Evolutionary conservation across 1,140 invertebrate species (phyloP), one percentile per base, ranked within the genome.

Genomic region (Ceratina japonica): DNA sequence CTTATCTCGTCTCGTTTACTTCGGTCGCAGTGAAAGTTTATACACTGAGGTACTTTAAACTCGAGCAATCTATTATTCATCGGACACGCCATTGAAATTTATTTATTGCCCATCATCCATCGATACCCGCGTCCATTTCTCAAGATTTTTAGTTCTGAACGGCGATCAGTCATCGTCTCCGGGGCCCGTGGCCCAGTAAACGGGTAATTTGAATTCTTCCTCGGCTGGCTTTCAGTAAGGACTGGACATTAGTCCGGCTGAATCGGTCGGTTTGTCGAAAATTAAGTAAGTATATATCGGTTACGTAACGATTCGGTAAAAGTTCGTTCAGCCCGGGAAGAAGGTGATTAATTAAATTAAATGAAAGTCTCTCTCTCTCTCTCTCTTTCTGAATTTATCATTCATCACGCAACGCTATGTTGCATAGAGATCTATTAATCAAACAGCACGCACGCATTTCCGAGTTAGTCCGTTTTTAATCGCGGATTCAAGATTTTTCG

Each of bases 11-110:
- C 16, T 2, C 27, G 44, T 58, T 37, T 27, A 20, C 24, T 15
- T 15, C 27, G 12, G 15, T 24, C 16, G 0, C 8, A 49, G 68
- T 78, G 68, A 78, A 78, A 78, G 68, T 78, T 63, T 15, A 20
- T 31, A 52, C 18, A 8, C 59, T 2, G 8, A 20, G n/a, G 59
- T 54, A 44, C 59, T 78, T 62, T 31, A 54, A 78, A 77, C 58
- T 62, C 24, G 75, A 63, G 20, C 58, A 54, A 78, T 78, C 75
- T 62, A 71, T 78, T 78, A 72, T 54, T 78, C 58, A 64, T 56
- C 49, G 68, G 16, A 18, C 49, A 24, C 27, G n/a, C 24, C 44
- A 22, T 27, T 56, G 68, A 37, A 54, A 52, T 51, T 78, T 72
- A 78, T 72, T 78, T 72, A 72, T 72, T 37, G 37, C 31, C 69